Base-by-base conservation (phyloP, 2,113 vertebrate genomes). In the Prunella himalayana region DNA sequence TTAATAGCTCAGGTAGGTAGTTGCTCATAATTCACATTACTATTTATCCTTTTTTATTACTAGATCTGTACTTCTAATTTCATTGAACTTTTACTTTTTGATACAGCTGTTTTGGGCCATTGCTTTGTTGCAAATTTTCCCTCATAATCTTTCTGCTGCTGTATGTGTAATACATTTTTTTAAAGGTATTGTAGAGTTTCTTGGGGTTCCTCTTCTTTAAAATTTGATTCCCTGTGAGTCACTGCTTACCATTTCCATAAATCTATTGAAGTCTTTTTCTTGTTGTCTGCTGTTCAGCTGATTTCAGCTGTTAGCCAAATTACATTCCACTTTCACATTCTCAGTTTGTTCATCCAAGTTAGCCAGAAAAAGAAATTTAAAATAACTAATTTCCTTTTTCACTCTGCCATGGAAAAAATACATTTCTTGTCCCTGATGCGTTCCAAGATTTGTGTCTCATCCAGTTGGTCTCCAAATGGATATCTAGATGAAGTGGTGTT, bases 301-400 rank as follows among this genome's bases (percentile, higher is more conserved):
- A 76, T 90, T 94, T 96, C 60, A 68, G 45, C 44, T 80, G 95
- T 90, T 82, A 51, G 39, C 81, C 64, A 92, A 90, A 83, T 90
- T 59, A 24, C 39, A 47, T 94, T 90, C 61, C 5, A 11, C 51
- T 93, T 71, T 28, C 37, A 72, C 27, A 25, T 89, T 87, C 41
- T 77, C 11, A 27, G 15, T 63, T 82, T 56, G 33, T 77, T 82
- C 49, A 56, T 69, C 28, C 31, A 57, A 45, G 37, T 90, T 80
- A 90, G 13, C 44, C 10, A 64, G 56, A 3, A 49, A 71, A 92
- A 72, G 15, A 78, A 63, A 60, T 17, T 8, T 23, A n/a, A 68
- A 86, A 13, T 15, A 42, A 41, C 11, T 90, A 6, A 87, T 79
- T 71, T 76, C 19, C 35, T 86, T 72, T 76, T 82, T 90, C 21